phyloP scores from a whole-genome alignment of 2,888 invertebrate species.

The Mycogona germanica region DNA sequence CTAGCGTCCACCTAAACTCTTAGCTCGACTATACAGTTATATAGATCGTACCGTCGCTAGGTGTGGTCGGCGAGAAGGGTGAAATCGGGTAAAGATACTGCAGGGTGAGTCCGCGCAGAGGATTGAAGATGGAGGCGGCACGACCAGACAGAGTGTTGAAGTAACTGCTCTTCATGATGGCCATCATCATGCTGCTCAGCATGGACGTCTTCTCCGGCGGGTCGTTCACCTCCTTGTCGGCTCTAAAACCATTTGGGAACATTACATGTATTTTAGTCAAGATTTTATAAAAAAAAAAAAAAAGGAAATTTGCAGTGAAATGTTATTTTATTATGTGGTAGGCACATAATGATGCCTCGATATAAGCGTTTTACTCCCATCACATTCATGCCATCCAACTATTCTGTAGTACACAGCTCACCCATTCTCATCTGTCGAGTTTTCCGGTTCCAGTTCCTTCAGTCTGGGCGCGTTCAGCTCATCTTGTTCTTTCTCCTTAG shows the following conservation, averaged over 20 bases:
- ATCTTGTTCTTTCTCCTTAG: no score
- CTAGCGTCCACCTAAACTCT: no score
- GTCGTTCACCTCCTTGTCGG: not conserved
- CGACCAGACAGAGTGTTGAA: slow-evolving; percentile 35
- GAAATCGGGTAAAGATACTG: slow-evolving; percentile 34
- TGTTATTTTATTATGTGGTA: no score
- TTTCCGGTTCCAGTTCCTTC: no score
- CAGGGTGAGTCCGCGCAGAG: slow-evolving; percentile 36
- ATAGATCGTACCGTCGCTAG: slow-evolving; percentile 22
- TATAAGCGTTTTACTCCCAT: no score
- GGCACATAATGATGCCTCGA: no score
- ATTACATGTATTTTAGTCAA: not conserved
- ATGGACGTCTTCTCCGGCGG: slow-evolving; percentile 21
- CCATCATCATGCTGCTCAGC: slow-evolving; percentile 26
- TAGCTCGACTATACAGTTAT: not conserved
- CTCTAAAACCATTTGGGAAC: not conserved
- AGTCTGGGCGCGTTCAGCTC: no score
- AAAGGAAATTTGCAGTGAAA: no score
- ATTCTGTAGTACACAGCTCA: no score
- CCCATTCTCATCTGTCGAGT: no score
- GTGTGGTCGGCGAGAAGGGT: slow-evolving; percentile 31
- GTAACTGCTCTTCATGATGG: slow-evolving; percentile 29
- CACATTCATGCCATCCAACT: no score
- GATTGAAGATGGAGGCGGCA: slow-evolving; percentile 38
- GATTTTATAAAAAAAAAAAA: no score